Base-by-base conservation (phyloP, 1,140 invertebrate genomes). In the Conus ventricosus region DNA sequence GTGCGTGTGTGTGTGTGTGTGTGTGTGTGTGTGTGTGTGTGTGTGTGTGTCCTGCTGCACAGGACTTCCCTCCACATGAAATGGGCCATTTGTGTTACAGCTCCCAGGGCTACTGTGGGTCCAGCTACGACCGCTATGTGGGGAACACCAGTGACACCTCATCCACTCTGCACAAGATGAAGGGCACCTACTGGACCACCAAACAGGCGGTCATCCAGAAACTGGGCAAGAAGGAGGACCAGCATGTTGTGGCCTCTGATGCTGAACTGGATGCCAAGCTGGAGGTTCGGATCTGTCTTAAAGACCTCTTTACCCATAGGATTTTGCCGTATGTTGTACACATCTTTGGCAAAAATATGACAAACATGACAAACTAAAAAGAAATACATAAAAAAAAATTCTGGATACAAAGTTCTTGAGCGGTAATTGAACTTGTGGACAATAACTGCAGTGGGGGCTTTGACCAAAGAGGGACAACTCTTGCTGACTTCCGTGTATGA, bases 161-260 rank as follows among this genome's bases (percentile, higher is more conserved):
- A 80, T 96, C 96, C 60, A 95, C 97, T 0, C 95, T 97, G 3
- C 96, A 96, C 51, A 97, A 97, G 94, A 97, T 99, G 97, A 98
- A 99, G 94, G 98, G 99, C 94, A 98, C 99, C 90, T 99, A 98
- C 95, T 99, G 99, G 99, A 97, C 99, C 57, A 99, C 99, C 6
- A 99, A 99, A 94, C 99, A 99, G 95, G 97, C 97, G 82, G 97
- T 99, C 54, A 97, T 98, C 86, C 96, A 97, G 92, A 99, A 99
- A 96, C 96, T 99, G 25, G 98, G 99, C 10, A 98, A 98, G 93
- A 99, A 99, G 96, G 99, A 99, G 96, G 99, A 99, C 95, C 98
- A 99, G 90, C 98, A 98, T 96, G 97, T 99, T 92, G 97, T 99
- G 23, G 97, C 99, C 27, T 99, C 98, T 0, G 99, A 99, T 96